Conservation (phyloP, 1,140 invertebrate genomes). For the Drosophila obscura region DNA sequence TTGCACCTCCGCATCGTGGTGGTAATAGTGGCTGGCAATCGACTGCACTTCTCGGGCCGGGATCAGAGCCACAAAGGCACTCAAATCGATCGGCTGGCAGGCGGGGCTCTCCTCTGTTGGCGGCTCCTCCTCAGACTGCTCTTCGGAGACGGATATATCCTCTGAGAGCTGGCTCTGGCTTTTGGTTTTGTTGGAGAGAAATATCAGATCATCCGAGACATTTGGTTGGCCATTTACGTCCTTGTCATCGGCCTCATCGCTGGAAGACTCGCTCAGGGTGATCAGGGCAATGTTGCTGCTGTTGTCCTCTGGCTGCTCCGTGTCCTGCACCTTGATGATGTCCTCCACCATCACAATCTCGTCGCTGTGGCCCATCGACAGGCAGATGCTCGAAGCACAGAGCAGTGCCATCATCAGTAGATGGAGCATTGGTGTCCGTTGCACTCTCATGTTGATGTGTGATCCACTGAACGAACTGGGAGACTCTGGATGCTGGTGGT, state of each 20-base stretch:
- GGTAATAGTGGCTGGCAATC: conserved; percentile 67
- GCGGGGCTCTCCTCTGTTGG: conserved; percentile 6
- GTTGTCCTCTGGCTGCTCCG: conserved; percentile 1
- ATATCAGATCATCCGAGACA: conserved; percentile 71
- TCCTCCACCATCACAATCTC: conserved; percentile 39
- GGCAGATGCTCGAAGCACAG: neutral
- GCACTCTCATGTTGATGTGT: conserved; percentile 20
- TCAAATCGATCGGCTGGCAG: conserved; percentile 60
- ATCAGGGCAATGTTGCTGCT: conserved; percentile 43
- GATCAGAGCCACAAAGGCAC: conserved; percentile 67
- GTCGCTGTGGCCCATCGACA: conserved; percentile 17
- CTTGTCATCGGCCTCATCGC: conserved; percentile 43
- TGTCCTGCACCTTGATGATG: conserved; percentile 15
- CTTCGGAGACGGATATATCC: conserved; percentile 27
- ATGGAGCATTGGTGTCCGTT: conserved; percentile 9
- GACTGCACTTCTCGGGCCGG: conserved; percentile 57
- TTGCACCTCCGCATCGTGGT: conserved; percentile 72
- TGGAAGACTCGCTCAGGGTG: conserved; percentile 41
- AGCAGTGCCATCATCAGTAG: conserved; percentile 3
- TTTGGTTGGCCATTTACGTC: conserved; percentile 24
- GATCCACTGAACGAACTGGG: conserved; percentile 13
- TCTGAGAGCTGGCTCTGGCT: conserved; percentile 14
- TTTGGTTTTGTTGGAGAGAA: conserved; percentile 37
- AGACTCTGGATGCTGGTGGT: conserved; percentile 23
- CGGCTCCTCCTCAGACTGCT: neutral